Conservation (phyloP, 2,113 vertebrate genomes). For the Sturnus vulgaris region DNA sequence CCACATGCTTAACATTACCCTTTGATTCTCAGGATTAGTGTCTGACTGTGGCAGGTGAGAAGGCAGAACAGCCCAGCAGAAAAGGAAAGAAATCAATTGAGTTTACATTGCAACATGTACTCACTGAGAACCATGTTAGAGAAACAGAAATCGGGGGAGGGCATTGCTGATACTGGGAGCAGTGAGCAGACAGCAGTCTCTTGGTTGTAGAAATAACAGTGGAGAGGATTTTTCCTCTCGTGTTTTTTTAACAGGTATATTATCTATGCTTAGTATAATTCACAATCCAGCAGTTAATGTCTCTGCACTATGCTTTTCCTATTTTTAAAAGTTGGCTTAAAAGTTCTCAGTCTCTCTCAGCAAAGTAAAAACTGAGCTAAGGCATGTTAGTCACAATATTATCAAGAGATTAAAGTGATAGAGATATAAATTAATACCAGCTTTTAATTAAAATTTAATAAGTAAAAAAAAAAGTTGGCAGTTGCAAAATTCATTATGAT, state of each 20-base stretch:
- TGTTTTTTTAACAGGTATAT: neutral
- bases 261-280: neutral
- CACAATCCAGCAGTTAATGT: neutral
- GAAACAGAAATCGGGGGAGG: neutral
- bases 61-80: neutral
- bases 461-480: slow-evolving; percentile 34
- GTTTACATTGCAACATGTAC: neutral
- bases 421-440: slow-evolving; percentile 38
- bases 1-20: neutral
- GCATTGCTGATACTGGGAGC: neutral
- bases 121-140: neutral
- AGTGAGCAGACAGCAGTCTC: neutral
- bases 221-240: neutral
- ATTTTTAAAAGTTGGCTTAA: neutral
- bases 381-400: slow-evolving; percentile 46
- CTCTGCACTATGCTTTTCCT: neutral
- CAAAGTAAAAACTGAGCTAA: slow-evolving; percentile 3
- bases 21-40: slow-evolving; percentile 1
- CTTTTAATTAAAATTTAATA: slow-evolving; percentile 59
- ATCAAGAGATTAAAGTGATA: slow-evolving; percentile 62
- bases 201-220: neutral
- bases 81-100: neutral
- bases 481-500: slow-evolving; percentile 44
- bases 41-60: slow-evolving; percentile 26
- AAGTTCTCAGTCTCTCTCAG: neutral